phyloP scores from a whole-genome alignment of 2,888 invertebrate genomes.

The Cantharis lateralis region DNA sequence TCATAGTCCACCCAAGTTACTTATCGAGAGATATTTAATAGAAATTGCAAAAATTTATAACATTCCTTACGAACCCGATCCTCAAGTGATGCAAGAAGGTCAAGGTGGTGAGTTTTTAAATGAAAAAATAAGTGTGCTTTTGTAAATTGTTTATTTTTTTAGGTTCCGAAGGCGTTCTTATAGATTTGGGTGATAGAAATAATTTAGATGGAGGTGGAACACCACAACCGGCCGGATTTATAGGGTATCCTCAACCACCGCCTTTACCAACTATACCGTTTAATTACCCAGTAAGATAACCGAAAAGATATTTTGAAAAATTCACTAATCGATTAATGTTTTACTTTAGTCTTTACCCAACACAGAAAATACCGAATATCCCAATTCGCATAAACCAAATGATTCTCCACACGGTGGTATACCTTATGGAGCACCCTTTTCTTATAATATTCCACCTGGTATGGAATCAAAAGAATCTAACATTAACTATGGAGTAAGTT shows the following conservation, averaged over 20 bases:
- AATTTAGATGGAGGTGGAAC: slow-evolving; percentile 62
- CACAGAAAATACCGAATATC: slow-evolving; percentile 11
- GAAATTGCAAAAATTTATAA: slow-evolving; percentile 97
- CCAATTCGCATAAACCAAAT: slow-evolving; percentile 31
- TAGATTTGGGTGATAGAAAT: slow-evolving; percentile 68
- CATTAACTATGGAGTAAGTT: slow-evolving; percentile 61
- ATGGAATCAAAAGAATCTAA: slow-evolving; percentile 67
- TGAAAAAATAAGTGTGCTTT: no score
- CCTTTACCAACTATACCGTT: slow-evolving; percentile 68
- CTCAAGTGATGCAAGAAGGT: slow-evolving; percentile 83
- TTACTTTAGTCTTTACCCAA: slow-evolving; percentile 18
- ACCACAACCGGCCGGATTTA: slow-evolving; percentile 79
- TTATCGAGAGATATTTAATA: slow-evolving; percentile 93
- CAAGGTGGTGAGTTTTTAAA: slow-evolving; percentile 42
- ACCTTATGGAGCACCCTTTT: slow-evolving; percentile 57
- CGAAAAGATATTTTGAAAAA: background rate
- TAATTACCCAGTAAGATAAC: slow-evolving; percentile 64
- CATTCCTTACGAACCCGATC: slow-evolving; percentile 94
- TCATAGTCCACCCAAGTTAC: slow-evolving; percentile 91
- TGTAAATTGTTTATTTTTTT: background rate
- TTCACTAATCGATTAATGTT: background rate
- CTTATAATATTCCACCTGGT: slow-evolving; percentile 72
- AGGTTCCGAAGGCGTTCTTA: slow-evolving; percentile 66
- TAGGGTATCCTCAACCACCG: slow-evolving; percentile 78
- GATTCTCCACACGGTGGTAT: slow-evolving; percentile 43